Percentiles rank a stretch among this genome's conserved stretches.
These are phyloP conservation scores for Monomorium pharaonis DNA, from an alignment of 1,140 invertebrate genomes.

Conservation along the genomic window DNA sequence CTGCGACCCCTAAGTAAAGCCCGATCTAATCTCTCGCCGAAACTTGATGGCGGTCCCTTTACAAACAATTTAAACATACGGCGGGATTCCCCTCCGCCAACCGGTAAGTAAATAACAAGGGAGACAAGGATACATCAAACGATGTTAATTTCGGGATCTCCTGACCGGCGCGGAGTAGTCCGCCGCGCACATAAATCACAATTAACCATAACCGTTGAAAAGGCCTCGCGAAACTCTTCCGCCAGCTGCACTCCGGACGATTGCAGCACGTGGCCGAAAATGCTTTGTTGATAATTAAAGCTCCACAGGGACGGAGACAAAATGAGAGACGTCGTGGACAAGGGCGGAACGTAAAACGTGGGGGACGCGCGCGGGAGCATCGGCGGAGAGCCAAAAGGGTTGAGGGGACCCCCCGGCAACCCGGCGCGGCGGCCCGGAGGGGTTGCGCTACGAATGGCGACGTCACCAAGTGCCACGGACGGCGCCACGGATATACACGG, in stretches of 20 bases:
- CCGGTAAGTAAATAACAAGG: slow-evolving; percentile 16
- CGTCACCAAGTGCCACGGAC: slow-evolving; percentile 78
- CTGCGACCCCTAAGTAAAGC: slow-evolving; percentile 1
- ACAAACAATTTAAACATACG: slow-evolving; percentile 43
- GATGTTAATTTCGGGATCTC: slow-evolving; percentile 46
- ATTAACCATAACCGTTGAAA: slow-evolving; percentile 42
- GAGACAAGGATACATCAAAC: slow-evolving; percentile 32
- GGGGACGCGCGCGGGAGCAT: slow-evolving; percentile 22
- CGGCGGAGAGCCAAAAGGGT: slow-evolving; percentile 38
- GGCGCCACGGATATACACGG: slow-evolving; percentile 66
- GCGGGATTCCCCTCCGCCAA: background rate
- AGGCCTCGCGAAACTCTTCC: slow-evolving; percentile 19
- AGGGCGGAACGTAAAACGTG: background rate
- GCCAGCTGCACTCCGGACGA: slow-evolving; percentile 24
- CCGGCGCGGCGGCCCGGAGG: background rate
- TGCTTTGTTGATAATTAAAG: slow-evolving; percentile 77
- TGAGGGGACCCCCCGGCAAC: background rate
- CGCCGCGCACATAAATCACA: slow-evolving; percentile 46
- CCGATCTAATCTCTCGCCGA: background rate
- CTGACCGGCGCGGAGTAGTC: slow-evolving; percentile 6
- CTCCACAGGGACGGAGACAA: slow-evolving; percentile 17
- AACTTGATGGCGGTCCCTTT: background rate
- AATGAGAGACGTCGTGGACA: slow-evolving; percentile 23
- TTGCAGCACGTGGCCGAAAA: slow-evolving; percentile 64
- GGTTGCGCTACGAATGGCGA: slow-evolving; percentile 64